These are phyloP conservation scores for Bovichtus diacanthus DNA, from an alignment of 2,797 vertebrate species.

Conservation along the genomic window DNA sequence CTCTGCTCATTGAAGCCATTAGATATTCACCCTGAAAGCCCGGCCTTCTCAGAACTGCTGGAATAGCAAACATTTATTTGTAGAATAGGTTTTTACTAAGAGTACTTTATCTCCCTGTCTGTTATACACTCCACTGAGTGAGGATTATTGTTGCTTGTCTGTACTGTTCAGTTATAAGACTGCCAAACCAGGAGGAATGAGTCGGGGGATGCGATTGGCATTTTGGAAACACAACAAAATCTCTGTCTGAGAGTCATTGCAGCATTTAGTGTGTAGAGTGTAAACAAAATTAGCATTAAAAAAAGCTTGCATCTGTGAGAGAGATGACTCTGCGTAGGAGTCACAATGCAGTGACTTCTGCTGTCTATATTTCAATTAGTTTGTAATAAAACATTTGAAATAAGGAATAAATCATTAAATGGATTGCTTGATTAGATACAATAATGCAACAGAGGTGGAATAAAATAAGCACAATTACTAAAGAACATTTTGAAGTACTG, in stretches of 20 bases:
- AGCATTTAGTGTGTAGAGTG: constrained; percentile 19
- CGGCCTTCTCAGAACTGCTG: constrained; percentile 40
- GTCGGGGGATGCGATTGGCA: constrained; percentile 48
- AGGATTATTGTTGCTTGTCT: constrained; percentile 57
- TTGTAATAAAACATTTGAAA: background rate
- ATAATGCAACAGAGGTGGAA: background rate
- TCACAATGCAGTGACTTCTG: background rate
- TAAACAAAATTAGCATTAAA: constrained; percentile 50
- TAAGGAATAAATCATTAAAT: background rate
- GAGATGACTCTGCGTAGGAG: constrained; percentile 18
- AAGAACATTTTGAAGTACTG: background rate
- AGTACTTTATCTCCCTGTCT: constrained; percentile 62
- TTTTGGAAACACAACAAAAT: constrained; percentile 51
- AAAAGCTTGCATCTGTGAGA: constrained; percentile 11
- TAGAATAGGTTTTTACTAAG: constrained; percentile 54
- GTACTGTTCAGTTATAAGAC: constrained; percentile 31
- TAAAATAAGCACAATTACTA: background rate
- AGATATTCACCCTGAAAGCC: constrained; percentile 43
- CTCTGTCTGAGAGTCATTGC: constrained; percentile 32
- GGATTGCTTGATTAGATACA: background rate
- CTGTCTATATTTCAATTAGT: background rate
- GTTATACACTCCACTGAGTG: constrained; percentile 45
- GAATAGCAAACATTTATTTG: constrained; percentile 66
- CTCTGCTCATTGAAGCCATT: constrained; percentile 30
- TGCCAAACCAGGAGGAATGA: constrained; percentile 42